phyloP scores from a whole-genome alignment of 2,113 vertebrate genomes.

The Brachyhypopomus gauderio region DNA sequence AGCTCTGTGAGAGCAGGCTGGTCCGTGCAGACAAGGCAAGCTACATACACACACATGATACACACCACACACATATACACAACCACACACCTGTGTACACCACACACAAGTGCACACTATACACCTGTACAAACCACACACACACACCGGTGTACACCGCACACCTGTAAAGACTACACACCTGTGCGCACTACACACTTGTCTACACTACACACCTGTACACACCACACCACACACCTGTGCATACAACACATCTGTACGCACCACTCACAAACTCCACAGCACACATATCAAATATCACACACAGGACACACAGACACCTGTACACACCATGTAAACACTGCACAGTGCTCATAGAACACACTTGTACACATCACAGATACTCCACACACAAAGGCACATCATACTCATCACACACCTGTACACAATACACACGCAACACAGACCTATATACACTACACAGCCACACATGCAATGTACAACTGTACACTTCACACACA shows the following conservation, averaged over 20 bases:
- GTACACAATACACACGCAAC: neutral
- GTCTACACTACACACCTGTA: too few relatives aligned
- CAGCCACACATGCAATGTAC: neutral
- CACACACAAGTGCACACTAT: neutral
- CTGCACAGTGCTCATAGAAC: neutral
- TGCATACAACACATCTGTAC: neutral
- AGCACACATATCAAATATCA: neutral
- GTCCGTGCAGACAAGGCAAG: slow-evolving; percentile 80
- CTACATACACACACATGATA: neutral
- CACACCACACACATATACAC: neutral
- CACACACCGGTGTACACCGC: neutral
- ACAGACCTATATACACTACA: neutral
- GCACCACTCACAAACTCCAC: neutral
- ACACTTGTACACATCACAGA: neutral
- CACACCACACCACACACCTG: neutral
- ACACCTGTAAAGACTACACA: neutral
- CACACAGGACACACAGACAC: neutral
- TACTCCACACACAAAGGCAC: neutral
- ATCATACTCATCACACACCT: neutral
- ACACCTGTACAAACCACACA: neutral
- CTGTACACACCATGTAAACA: neutral
- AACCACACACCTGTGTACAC: neutral
- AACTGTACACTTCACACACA: neutral
- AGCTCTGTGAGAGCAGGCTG: slow-evolving; percentile 82
- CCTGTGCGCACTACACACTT: too few relatives aligned